phyloP scores from a whole-genome alignment of 1,140 invertebrate species.

The Oncopodura yosiiana region DNA sequence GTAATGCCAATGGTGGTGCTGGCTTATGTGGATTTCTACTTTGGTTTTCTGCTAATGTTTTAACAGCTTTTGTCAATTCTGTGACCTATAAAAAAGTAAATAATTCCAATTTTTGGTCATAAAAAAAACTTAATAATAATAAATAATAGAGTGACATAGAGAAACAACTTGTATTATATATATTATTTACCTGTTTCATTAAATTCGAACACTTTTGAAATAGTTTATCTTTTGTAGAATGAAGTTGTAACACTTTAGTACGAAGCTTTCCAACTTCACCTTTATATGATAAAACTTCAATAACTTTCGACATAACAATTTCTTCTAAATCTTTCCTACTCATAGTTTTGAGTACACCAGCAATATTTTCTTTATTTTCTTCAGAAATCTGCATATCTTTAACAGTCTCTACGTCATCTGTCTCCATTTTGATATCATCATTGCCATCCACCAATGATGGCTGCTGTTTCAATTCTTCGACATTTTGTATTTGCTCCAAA shows the following conservation, averaged over 20 bases:
- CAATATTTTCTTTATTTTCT: constrained; percentile 12
- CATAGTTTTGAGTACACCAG: neutral
- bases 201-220: constrained; percentile 7
- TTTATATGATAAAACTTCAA: constrained; percentile 17
- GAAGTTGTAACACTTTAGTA: constrained; percentile 11
- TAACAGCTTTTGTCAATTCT: constrained; percentile 23
- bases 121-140: neutral
- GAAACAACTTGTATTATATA: neutral
- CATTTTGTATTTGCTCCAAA: too few species aligned
- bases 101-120: neutral
- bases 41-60: constrained; percentile 12
- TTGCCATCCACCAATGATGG: too few species aligned
- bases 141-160: neutral
- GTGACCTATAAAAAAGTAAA: constrained; percentile 17
- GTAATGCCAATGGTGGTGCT: neutral
- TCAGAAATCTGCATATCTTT: constrained; percentile 1
- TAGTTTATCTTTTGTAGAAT: constrained; percentile 18
- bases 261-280: constrained; percentile 8
- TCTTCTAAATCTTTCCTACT: constrained; percentile 17
- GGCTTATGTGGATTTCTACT: constrained; percentile 9
- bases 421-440: neutral
- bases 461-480: too few species aligned
- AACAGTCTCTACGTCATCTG: neutral
- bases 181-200: constrained; percentile 26
- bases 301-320: constrained; percentile 20